Percentiles rank a stretch among this genome's conserved stretches.
Evolutionary conservation across 2,797 vertebrate species (phyloP).

Genomic region (Phataginus tricuspis): DNA sequence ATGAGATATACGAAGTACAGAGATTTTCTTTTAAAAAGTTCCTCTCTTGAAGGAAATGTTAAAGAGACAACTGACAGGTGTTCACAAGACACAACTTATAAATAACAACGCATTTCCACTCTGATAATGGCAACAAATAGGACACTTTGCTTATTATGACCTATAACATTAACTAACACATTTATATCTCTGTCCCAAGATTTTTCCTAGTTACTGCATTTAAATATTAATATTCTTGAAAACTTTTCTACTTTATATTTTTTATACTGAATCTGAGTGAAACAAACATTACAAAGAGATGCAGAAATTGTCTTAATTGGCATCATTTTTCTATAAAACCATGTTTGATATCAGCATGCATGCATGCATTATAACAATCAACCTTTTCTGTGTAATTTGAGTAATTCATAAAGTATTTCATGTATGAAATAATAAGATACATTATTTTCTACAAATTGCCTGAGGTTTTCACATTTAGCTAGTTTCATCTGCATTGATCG

Average conservation of each 20-base stretch:
- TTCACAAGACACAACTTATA: not conserved
- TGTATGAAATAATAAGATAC: not conserved
- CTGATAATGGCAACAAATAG: not conserved
- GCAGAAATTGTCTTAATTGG: not conserved
- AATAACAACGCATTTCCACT: not conserved
- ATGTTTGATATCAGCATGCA: not conserved
- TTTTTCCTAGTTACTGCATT: not conserved
- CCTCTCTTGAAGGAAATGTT: not conserved
- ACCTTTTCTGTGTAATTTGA: conserved; percentile 27
- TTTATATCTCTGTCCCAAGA: not conserved
- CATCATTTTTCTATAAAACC: not conserved
- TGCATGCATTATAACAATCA: not conserved
- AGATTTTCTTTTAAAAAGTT: not conserved
- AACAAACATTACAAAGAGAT: not conserved
- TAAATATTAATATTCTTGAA: not conserved
- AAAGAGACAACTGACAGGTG: not conserved
- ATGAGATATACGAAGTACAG: not conserved
- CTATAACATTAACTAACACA: not conserved
- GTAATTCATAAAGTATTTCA: not conserved
- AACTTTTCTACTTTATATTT: not conserved
- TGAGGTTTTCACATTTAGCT: not conserved
- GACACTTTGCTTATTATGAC: not conserved
- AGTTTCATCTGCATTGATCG: not conserved
- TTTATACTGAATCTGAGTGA: not conserved
- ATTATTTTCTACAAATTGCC: not conserved